Evolutionary conservation across 2,797 vertebrate genomes (phyloP).

Genomic region (Capromys pilorides): DNA sequence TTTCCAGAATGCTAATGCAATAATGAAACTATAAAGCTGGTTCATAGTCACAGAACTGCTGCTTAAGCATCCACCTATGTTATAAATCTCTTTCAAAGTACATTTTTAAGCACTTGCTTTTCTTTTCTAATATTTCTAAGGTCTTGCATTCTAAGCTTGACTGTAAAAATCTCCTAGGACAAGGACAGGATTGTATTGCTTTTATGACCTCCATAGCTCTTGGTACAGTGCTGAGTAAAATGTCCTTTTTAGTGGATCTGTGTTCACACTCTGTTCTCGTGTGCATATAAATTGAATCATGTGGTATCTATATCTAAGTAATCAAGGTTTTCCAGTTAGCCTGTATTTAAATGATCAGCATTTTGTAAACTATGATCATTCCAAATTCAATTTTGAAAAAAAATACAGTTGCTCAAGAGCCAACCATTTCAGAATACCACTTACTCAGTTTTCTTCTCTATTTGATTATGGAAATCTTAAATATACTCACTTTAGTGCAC

Average conservation of each 20-base stretch:
- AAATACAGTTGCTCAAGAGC: background rate
- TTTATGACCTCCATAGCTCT: conserved; percentile 30
- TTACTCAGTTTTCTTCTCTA: conserved; percentile 56
- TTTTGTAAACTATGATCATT: background rate
- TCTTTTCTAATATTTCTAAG: conserved; percentile 51
- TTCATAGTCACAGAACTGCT: conserved; percentile 25
- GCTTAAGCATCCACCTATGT: conserved; percentile 35
- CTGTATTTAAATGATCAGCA: background rate
- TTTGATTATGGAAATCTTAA: conserved; percentile 59
- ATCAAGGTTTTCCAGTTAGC: background rate
- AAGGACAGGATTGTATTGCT: background rate
- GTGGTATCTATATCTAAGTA: background rate
- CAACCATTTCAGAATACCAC: conserved; percentile 35
- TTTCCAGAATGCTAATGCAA: conserved; percentile 33
- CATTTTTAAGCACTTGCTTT: conserved; percentile 50
- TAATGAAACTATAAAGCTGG: conserved; percentile 53
- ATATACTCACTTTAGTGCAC: conserved; percentile 10
- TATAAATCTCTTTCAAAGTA: conserved; percentile 55
- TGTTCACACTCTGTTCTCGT: conserved; percentile 32
- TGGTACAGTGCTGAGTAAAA: conserved; percentile 13
- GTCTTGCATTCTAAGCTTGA: background rate
- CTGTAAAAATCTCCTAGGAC: background rate
- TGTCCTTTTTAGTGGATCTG: conserved; percentile 29
- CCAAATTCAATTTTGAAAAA: conserved; percentile 18
- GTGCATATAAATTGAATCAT: background rate